phyloP scores from a whole-genome alignment of 2,797 vertebrate species.

The Rallus crepitans region DNA sequence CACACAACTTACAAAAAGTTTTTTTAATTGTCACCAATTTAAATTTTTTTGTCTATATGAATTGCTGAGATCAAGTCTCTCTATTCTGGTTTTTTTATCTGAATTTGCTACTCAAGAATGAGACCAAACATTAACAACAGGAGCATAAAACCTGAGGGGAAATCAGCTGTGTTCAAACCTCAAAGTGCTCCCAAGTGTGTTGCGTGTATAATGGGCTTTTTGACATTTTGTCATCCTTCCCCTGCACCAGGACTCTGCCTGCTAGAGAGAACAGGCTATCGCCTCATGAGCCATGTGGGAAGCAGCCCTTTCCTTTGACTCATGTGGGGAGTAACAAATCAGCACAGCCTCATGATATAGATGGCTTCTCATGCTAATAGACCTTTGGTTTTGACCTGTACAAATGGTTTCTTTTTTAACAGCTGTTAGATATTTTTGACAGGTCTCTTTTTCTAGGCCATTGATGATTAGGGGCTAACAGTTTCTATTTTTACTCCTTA shows the following conservation, averaged over 20 bases:
- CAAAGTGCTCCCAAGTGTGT: fast-evolving
- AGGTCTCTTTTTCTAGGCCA: not conserved
- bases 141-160: not conserved
- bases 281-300: not conserved
- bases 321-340: not conserved
- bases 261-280: fast-evolving
- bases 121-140: not conserved
- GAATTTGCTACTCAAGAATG: not conserved
- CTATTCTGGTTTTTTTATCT: not conserved
- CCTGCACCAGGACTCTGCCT: fast-evolving
- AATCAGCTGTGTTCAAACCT: not conserved
- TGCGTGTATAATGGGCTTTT: not conserved
- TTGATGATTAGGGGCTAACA: not conserved
- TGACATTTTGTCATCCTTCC: not conserved
- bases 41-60: not conserved
- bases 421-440: not conserved
- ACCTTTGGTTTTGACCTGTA: not conserved
- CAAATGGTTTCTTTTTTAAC: not conserved
- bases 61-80: not conserved
- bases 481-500: not conserved
- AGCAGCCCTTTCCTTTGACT: not conserved
- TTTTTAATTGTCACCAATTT: not conserved
- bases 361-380: not conserved
- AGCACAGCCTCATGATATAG: not conserved
- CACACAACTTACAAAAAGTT: not conserved